These are phyloP conservation scores for Xenopus laevis DNA, from an alignment of 2,113 vertebrate genomes.

Conservation along the genomic window DNA sequence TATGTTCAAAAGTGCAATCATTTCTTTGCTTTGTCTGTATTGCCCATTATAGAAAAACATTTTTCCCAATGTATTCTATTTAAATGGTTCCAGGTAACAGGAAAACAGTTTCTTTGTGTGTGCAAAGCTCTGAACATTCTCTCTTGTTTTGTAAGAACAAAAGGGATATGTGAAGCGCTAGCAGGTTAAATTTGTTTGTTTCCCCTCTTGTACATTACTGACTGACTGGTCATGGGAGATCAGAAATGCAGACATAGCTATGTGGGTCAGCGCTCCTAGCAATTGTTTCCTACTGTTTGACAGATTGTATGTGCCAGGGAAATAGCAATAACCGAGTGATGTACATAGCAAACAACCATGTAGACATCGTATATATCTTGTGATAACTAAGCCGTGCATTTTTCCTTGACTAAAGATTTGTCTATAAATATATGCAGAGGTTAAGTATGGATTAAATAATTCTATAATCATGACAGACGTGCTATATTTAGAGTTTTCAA, in stretches of 20 bases:
- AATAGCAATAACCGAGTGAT: conserved; percentile 43
- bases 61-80: no score
- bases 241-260: conserved; percentile 38
- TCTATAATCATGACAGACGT: no score
- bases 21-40: no score
- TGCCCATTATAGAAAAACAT: no score
- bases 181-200: conserved; percentile 12
- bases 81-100: no score
- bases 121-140: no score
- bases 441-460: not conserved
- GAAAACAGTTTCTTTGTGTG: no score
- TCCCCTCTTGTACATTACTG: conserved; percentile 21
- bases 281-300: conserved; percentile 44
- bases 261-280: conserved; percentile 40
- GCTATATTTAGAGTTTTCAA: no score
- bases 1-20: no score
- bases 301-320: conserved; percentile 44
- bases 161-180: conserved; percentile 22
- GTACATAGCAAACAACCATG: conserved; percentile 35
- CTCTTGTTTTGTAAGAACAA: conserved; percentile 26
- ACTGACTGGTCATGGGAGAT: conserved; percentile 39
- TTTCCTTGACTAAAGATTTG: conserved; percentile 1
- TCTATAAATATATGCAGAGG: not conserved
- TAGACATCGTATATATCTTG: conserved; percentile 30
- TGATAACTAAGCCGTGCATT: conserved; percentile 28